phyloP scores from a whole-genome alignment of 2,113 vertebrate genomes.

The Ailurus styani region DNA sequence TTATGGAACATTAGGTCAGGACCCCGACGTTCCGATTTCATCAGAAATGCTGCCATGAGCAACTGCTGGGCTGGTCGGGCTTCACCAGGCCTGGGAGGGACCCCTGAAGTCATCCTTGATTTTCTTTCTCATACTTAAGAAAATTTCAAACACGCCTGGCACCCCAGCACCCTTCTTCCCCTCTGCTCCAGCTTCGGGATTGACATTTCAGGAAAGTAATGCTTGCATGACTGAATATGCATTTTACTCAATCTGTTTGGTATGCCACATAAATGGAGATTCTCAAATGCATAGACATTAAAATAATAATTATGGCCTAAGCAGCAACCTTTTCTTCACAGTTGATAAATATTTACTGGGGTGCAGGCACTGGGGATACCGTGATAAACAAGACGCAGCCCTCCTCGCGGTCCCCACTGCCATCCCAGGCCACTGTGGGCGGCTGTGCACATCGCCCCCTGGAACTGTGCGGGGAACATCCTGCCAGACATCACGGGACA shows the following conservation, averaged over 20 bases:
- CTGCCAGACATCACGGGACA: neutral
- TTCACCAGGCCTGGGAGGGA: neutral
- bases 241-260: neutral
- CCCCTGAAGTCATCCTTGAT: neutral
- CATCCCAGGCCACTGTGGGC: fast-evolving
- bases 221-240: neutral
- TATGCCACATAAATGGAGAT: neutral
- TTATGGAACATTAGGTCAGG: constrained; percentile 28
- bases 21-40: neutral
- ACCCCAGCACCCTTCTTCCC: neutral
- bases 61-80: neutral
- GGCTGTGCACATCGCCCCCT: fast-evolving
- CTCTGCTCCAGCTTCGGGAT: neutral
- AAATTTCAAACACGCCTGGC: neutral
- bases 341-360: neutral
- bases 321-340: neutral
- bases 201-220: neutral
- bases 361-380: neutral
- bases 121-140: neutral
- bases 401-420: fast-evolving
- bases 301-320: neutral
- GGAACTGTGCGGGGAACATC: neutral
- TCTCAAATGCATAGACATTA: neutral
- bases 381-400: neutral
- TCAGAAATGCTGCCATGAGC: neutral